Conservation (phyloP, 2,113 vertebrate species). For the Aldabrachelys gigantea region DNA sequence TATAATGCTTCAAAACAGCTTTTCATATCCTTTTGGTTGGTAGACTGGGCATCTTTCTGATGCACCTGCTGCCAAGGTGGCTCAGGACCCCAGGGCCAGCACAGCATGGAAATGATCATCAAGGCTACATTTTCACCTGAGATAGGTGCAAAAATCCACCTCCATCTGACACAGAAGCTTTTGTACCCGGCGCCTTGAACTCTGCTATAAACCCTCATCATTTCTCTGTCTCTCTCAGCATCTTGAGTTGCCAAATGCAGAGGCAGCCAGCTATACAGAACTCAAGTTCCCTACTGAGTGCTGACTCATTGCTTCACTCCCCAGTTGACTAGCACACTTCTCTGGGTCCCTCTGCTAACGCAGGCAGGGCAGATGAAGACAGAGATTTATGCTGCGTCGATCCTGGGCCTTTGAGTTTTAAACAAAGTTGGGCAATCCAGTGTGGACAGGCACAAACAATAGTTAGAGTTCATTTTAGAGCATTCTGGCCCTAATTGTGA, state of each 20-base stretch:
- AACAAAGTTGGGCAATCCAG: slow-evolving; percentile 12
- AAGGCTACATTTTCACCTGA: neutral
- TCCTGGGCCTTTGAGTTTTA: slow-evolving; percentile 10
- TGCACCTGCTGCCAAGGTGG: neutral
- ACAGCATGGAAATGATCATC: neutral
- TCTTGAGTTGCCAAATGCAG: slow-evolving; percentile 16
- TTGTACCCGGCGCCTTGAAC: neutral
- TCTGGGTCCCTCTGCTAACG: neutral
- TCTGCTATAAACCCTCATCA: neutral
- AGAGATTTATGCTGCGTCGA: slow-evolving; percentile 16
- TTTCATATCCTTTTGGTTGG: neutral
- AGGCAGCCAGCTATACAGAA: neutral
- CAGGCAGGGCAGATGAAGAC: neutral
- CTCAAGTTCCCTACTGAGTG: neutral
- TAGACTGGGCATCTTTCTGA: neutral
- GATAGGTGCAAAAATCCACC: neutral
- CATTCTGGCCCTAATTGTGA: slow-evolving; percentile 28
- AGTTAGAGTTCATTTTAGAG: slow-evolving; percentile 31
- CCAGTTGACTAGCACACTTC: slow-evolving; percentile 35
- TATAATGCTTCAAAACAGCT: neutral
- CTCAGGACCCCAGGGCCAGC: neutral
- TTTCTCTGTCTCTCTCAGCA: neutral
- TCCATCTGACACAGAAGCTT: neutral
- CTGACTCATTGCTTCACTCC: slow-evolving; percentile 45
- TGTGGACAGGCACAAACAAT: neutral